phyloP scores from a whole-genome alignment of 2,113 vertebrate species.

The Cyphomyrus plagiostoma region DNA sequence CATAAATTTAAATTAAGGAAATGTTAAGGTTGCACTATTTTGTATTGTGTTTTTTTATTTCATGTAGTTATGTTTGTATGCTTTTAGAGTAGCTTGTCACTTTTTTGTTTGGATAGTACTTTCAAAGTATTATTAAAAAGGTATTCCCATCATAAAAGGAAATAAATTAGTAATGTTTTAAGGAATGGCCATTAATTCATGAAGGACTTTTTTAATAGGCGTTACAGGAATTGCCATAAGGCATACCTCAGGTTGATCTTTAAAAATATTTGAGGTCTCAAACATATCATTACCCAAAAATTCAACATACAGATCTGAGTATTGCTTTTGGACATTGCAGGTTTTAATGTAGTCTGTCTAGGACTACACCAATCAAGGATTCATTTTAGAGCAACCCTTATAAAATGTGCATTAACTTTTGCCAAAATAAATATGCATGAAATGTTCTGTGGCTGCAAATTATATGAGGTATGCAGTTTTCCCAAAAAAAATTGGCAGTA shows the following conservation, averaged over 20 bases:
- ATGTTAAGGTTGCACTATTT: constrained; percentile 69
- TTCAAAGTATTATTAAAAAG: constrained; percentile 19
- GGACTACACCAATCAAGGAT: not conserved
- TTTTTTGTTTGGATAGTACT: constrained; percentile 28
- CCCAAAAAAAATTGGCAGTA: not conserved
- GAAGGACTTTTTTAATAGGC: constrained; percentile 28
- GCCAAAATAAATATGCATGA: not conserved
- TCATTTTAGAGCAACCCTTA: not conserved
- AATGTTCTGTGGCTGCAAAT: not conserved
- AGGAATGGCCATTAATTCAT: constrained; percentile 26
- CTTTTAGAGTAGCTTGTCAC: constrained; percentile 31
- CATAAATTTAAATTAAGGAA: constrained; percentile 60
- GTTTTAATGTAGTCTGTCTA: not conserved
- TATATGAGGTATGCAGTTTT: constrained; percentile 1
- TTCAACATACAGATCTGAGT: not conserved
- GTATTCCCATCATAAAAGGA: not conserved
- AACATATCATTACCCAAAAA: not conserved
- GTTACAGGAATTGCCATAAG: constrained; percentile 9
- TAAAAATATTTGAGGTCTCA: constrained; percentile 11
- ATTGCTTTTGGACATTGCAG: not conserved
- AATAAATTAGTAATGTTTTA: constrained; percentile 14
- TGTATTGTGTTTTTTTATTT: constrained; percentile 31
- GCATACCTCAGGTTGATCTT: constrained; percentile 25
- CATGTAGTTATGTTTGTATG: not conserved
- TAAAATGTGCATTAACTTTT: not conserved